Base-by-base conservation (phyloP, 2,888 invertebrate species). In the Elegia similella region DNA sequence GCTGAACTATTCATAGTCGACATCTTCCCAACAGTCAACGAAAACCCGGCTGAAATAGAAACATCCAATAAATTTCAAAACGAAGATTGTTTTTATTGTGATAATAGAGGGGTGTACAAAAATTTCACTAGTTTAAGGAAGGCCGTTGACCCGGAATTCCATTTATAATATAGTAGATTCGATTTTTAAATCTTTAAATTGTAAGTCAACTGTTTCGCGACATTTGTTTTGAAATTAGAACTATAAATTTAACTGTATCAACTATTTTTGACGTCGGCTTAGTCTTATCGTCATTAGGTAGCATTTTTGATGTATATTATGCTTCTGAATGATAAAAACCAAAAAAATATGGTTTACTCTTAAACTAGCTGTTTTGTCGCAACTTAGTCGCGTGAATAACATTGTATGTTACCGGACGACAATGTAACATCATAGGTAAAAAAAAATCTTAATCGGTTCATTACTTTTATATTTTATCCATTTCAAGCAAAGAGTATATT, bases 41-140 rank as follows among this genome's bases (percentile, higher is more conserved):
- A 87, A 85, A 86, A 80, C 75, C 68, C 67, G 70, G 75, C 80
- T 74, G 78, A 88, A 88, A 88, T 88, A 88, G 84, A 84, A 75
- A 72, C 74, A 77, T 79, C 74, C 75, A 74, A 88, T 89, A 88
- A 85, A 88, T 88, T 88, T 82, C 66, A 81, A 66, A 23, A 65
- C 73, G 71, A 66, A 68, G 65, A 48, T 48, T 55, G 65, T 78
- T 88, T 85, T 86, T 84, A 82, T 82, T 84, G 75, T 82, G 75
- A 81, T 83, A 78, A 83, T 80, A 73, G 73, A 72, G 79, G 70
- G 81, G 75, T 82, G 78, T 77, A 75, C 67, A 70, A 77, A 80
- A 78, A 72, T 72, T 75, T 67, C 69, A 72, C 65, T 63, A 64
- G 60, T 56, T 63, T 65, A 62, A 65, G 66, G 56, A 64, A 60